phyloP scores from a whole-genome alignment of 37 sponge, comb jelly and placozoan species.

The Cliona cf. orientalis region DNA sequence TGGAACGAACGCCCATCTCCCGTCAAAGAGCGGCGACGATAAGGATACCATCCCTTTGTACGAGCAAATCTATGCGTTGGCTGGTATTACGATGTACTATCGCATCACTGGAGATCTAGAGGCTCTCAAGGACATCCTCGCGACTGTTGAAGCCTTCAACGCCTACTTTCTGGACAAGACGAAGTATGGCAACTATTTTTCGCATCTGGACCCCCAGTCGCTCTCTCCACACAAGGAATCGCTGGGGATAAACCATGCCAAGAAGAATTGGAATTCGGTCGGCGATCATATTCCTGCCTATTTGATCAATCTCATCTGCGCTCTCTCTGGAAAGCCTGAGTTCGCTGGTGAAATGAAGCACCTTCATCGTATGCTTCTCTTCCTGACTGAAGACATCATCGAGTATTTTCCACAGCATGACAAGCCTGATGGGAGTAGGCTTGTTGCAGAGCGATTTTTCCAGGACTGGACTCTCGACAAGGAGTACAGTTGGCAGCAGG shows the following conservation, averaged over 20 bases:
- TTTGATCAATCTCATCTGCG: conserved; percentile 24
- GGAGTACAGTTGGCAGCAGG: conserved; percentile 22
- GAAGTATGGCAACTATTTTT: conserved; percentile 2
- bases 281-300: conserved; percentile 34
- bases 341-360: neutral
- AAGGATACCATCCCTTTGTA: conserved; percentile 18
- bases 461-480: conserved; percentile 29
- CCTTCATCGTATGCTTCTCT: conserved; percentile 11
- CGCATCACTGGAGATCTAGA: conserved; percentile 25
- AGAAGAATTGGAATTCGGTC: conserved; percentile 32
- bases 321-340: conserved; percentile 14
- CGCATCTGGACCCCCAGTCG: conserved; percentile 25
- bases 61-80: conserved; percentile 24
- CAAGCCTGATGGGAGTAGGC: neutral
- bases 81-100: conserved; percentile 23
- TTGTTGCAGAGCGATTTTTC: conserved; percentile 19
- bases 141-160: conserved; percentile 15
- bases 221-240: neutral
- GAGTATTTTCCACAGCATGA: conserved; percentile 11
- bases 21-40: conserved; percentile 29
- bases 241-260: conserved; percentile 2
- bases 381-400: conserved; percentile 9
- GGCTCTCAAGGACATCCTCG: conserved; percentile 10
- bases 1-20: conserved; percentile 13
- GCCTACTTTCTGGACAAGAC: conserved; percentile 20